Conservation (phyloP, 2,113 vertebrate genomes). For the Rhynchomys soricoides region DNA sequence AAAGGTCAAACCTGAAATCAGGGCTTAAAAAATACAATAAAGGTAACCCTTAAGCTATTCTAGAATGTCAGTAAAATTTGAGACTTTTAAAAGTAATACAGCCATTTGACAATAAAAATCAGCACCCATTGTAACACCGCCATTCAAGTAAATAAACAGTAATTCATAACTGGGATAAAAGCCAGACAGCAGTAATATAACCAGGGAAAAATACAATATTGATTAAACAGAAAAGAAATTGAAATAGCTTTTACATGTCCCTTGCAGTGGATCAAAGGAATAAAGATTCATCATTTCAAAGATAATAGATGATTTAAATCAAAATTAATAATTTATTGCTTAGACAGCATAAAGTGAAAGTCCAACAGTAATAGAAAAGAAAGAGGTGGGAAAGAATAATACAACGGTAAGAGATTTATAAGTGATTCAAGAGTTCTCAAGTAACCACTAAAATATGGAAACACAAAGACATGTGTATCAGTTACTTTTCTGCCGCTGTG, state of each 20-base stretch:
- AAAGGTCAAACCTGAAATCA: background rate
- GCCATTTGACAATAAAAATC: background rate
- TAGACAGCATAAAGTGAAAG: background rate
- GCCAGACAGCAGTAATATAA: background rate
- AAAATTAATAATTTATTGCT: background rate
- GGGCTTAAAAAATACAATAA: background rate
- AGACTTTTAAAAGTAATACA: background rate
- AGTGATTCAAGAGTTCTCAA: background rate
- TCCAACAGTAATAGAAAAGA: background rate
- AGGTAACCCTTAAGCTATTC: background rate
- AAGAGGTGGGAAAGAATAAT: background rate
- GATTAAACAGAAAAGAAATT: background rate
- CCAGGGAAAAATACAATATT: background rate
- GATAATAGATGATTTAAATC: background rate
- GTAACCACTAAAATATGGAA: background rate
- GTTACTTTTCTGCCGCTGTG: background rate
- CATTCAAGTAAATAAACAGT: background rate
- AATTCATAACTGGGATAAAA: background rate
- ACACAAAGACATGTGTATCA: background rate
- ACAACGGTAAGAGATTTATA: background rate
- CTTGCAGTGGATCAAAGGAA: background rate
- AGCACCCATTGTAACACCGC: background rate
- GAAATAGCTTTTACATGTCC: background rate
- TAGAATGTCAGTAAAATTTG: background rate
- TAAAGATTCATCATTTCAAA: background rate